Conservation (phyloP, 2,113 vertebrate species). For the Colaptes auratus region DNA sequence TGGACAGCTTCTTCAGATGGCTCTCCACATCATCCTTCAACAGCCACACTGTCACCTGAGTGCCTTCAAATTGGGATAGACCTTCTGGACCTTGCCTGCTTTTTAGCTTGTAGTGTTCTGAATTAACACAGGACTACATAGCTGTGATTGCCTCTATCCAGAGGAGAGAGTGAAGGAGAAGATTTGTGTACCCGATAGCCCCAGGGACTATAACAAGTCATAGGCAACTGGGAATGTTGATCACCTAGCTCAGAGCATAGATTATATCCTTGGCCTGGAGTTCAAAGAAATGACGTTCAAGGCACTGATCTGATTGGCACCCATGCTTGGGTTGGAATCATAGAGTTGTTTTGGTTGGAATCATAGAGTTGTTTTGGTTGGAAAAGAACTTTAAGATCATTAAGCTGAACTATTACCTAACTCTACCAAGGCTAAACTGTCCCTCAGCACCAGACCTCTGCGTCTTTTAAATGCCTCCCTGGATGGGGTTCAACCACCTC, state of each 20-base stretch:
- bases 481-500: too few species aligned
- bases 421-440: too few species aligned
- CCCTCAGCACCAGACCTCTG: too few species aligned
- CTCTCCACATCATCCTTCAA: neutral
- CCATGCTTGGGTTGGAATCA: neutral
- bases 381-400: too few species aligned
- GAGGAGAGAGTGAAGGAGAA: neutral
- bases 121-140: neutral
- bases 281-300: neutral
- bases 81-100: neutral
- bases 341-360: too few species aligned
- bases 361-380: too few species aligned
- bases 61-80: neutral
- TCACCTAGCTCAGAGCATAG: neutral
- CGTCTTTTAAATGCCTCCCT: too few species aligned
- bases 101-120: neutral
- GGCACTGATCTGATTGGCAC: neutral
- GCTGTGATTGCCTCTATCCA: neutral
- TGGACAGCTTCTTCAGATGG: neutral
- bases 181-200: neutral
- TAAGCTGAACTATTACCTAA: too few species aligned
- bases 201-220: neutral
- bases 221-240: neutral
- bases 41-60: neutral
- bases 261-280: neutral